phyloP scores from a whole-genome alignment of 2,113 vertebrate species.

The Oreocharis arfaki region DNA sequence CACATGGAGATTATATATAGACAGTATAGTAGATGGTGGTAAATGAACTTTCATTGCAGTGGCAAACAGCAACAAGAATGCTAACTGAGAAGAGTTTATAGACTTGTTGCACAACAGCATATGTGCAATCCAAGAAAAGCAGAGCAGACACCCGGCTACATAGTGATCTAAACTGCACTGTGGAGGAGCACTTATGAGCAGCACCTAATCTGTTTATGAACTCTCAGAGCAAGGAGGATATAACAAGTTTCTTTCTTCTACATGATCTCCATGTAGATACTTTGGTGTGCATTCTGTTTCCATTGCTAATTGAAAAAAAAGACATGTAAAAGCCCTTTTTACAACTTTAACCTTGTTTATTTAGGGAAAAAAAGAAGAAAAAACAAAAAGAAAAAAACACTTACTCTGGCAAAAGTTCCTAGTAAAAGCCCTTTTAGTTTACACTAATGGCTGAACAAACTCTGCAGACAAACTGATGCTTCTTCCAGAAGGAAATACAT shows the following conservation, averaged over 20 bases:
- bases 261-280: background rate
- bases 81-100: background rate
- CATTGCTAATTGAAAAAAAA: background rate
- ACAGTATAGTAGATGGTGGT: background rate
- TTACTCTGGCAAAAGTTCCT: background rate
- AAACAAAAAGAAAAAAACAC: background rate
- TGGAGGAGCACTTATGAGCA: background rate
- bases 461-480: background rate
- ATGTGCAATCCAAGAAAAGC: background rate
- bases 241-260: background rate
- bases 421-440: background rate
- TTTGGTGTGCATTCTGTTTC: background rate
- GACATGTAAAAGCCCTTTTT: background rate
- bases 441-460: background rate
- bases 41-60: background rate
- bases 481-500: background rate
- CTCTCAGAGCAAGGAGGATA: background rate
- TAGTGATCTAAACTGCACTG: background rate
- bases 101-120: background rate
- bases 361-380: rapidly evolving
- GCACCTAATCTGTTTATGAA: background rate
- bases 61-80: background rate
- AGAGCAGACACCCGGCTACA: background rate
- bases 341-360: background rate
- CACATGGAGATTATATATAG: background rate